phyloP scores from a whole-genome alignment of 2,113 vertebrate species.

The Himantopus leucocephalus region DNA sequence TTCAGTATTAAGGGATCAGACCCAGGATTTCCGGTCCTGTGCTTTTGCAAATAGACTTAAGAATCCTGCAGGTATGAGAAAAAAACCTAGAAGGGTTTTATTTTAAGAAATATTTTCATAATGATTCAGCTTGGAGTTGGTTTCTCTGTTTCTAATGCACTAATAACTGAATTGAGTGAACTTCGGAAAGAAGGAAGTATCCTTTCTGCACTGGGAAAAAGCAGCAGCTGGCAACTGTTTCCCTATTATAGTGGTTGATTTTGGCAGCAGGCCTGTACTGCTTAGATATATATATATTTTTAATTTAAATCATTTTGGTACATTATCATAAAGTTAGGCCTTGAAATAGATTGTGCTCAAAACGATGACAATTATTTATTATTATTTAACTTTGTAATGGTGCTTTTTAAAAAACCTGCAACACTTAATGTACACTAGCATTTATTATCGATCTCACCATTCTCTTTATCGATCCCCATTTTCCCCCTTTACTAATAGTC shows the following conservation, averaged over 20 bases:
- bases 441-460: not conserved
- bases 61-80: not conserved
- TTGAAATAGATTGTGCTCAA: not conserved
- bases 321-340: not conserved
- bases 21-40: not conserved
- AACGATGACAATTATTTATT: not conserved
- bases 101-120: not conserved
- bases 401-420: not conserved
- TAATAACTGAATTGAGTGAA: not conserved
- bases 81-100: not conserved
- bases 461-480: not conserved
- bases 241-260: not conserved
- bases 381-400: not conserved
- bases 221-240: not conserved
- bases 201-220: not conserved
- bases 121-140: not conserved
- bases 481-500: not conserved
- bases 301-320: not conserved
- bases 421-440: not conserved
- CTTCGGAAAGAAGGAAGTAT: not conserved
- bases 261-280: not conserved
- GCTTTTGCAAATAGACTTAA: not conserved
- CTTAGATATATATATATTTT: not conserved
- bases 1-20: conserved; percentile 27
- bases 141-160: not conserved